These are phyloP conservation scores for Cnemophilus loriae DNA, from an alignment of 2,113 vertebrate species.

Conservation along the genomic window DNA sequence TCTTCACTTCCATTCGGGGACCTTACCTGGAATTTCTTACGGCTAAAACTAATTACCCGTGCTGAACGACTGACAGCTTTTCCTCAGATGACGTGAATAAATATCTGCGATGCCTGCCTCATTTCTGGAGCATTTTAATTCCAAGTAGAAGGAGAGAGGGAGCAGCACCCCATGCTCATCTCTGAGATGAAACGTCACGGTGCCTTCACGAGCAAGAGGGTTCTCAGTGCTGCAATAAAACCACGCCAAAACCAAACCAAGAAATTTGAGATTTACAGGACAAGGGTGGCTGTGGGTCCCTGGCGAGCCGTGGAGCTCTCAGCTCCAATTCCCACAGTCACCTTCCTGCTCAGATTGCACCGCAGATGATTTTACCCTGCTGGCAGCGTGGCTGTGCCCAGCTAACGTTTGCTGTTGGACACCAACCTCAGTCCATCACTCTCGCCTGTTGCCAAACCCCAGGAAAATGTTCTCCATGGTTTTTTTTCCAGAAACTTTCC, in stretches of 20 bases:
- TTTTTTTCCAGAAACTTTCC: neutral
- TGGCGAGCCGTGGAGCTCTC: neutral
- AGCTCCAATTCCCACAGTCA: neutral
- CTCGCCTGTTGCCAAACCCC: neutral
- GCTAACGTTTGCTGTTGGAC: neutral
- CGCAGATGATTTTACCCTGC: neutral
- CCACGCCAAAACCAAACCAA: fast-evolving
- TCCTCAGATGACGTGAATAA: neutral
- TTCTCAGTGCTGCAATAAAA: fast-evolving
- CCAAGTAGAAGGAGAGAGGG: neutral
- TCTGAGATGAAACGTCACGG: neutral
- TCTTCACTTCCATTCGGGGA: neutral
- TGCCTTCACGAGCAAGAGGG: neutral
- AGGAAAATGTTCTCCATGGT: neutral
- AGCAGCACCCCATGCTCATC: neutral
- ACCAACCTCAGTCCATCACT: neutral
- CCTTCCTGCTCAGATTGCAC: neutral
- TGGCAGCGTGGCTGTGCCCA: neutral
- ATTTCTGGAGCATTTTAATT: neutral
- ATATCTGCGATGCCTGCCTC: too few relatives aligned
- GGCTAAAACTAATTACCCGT: neutral
- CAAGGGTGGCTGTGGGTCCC: neutral
- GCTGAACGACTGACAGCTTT: neutral
- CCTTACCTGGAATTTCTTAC: neutral
- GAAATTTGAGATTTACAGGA: neutral